Percentiles rank a stretch among this genome's conserved stretches.
These are phyloP conservation scores for Phaethornis superciliosus DNA, from an alignment of 2,113 vertebrate genomes.

Conservation along the genomic window DNA sequence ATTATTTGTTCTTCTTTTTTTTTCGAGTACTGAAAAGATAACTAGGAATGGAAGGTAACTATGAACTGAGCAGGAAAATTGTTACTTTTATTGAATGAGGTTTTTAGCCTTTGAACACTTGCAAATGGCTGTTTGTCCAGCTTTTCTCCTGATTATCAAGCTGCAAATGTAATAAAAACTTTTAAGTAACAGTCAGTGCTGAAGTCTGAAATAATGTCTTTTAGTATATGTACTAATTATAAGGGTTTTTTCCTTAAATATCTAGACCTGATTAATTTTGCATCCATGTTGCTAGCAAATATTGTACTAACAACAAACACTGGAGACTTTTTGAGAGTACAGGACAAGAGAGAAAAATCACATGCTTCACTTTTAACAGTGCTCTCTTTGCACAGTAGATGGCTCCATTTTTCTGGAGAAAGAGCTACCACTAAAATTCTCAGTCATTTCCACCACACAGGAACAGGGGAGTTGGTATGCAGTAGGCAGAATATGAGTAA, in stretches of 20 bases:
- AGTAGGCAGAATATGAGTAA: neutral
- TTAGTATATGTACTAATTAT: neutral
- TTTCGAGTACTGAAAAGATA: neutral
- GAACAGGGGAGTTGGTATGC: neutral
- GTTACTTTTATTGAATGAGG: neutral
- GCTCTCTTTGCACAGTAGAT: constrained; percentile 69
- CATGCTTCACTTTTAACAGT: neutral
- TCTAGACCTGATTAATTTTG: neutral
- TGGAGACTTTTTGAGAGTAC: neutral
- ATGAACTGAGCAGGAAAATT: neutral
- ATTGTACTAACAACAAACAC: neutral
- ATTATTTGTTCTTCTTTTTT: neutral
- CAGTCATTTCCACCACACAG: neutral
- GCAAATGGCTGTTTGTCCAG: neutral
- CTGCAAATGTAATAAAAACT: neutral
- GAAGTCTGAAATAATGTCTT: neutral
- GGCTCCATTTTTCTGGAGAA: constrained; percentile 72
- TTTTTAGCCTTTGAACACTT: neutral
- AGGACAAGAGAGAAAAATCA: neutral
- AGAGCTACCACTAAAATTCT: neutral
- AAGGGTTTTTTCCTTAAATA: neutral
- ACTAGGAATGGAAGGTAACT: neutral
- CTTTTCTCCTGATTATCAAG: neutral
- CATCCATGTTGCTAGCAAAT: neutral
- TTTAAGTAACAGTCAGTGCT: neutral